These are phyloP conservation scores for Hyalella azteca DNA, from an alignment of 2,888 invertebrate genomes.

Conservation along the genomic window DNA sequence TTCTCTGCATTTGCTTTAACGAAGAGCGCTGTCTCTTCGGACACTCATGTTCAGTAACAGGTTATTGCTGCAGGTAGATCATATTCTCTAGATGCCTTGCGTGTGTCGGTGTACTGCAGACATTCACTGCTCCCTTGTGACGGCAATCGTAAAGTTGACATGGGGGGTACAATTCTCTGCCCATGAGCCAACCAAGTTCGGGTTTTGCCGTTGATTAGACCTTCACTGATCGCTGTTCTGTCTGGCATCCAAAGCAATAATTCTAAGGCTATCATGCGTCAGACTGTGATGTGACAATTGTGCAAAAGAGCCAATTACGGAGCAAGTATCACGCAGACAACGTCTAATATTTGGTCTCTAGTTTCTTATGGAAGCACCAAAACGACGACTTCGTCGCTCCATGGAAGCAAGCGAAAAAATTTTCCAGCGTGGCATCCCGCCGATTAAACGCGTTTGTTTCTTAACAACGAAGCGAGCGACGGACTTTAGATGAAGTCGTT, in stretches of 20 bases:
- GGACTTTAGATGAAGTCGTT: too few relatives aligned
- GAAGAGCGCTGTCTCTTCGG: too few relatives aligned
- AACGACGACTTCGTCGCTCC: neutral
- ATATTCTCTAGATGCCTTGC: neutral
- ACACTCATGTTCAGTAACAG: neutral
- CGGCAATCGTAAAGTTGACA: neutral
- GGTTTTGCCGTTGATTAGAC: neutral
- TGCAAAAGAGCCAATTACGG: slow-evolving; percentile 28
- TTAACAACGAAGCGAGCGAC: too few relatives aligned
- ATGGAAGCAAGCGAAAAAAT: neutral
- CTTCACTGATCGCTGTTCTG: slow-evolving; percentile 1
- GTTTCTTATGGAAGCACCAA: slow-evolving; percentile 5
- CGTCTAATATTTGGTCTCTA: slow-evolving; percentile 10
- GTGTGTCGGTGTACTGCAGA: slow-evolving; percentile 5
- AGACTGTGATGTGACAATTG: slow-evolving; percentile 30
- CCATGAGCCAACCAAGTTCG: neutral
- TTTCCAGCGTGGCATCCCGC: neutral
- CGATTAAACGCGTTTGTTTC: too few relatives aligned
- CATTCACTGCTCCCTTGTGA: slow-evolving; percentile 5
- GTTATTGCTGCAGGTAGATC: neutral
- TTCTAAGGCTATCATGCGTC: slow-evolving; percentile 17
- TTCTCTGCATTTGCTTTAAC: too few relatives aligned
- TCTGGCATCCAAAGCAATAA: slow-evolving; percentile 8
- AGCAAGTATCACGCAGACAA: slow-evolving; percentile 15
- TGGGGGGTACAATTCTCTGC: neutral